phyloP scores from a whole-genome alignment of 1,140 invertebrate genomes.

The Pogonognathellus flavescens region DNA sequence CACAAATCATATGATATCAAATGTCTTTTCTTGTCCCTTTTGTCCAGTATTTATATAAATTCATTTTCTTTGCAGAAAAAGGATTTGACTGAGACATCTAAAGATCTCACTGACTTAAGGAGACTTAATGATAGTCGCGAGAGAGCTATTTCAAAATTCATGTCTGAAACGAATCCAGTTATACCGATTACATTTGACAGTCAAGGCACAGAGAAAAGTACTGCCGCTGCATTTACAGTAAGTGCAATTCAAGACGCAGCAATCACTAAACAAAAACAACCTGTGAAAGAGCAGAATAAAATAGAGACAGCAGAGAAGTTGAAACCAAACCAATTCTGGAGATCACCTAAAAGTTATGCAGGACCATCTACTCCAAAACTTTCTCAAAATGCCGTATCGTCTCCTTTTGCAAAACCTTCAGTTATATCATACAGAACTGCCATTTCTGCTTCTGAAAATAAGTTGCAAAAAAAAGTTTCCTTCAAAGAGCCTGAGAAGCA shows the following conservation, averaged over 20 bases:
- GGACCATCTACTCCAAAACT: background rate
- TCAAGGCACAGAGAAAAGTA: background rate
- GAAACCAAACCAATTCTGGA: background rate
- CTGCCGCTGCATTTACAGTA: background rate
- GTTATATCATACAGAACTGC: too few relatives aligned
- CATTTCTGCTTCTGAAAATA: background rate
- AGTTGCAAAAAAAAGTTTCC: background rate
- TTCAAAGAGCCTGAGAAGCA: background rate
- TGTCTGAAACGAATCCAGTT: background rate
- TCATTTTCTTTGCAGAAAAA: background rate
- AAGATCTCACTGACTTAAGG: background rate
- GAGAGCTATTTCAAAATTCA: constrained; percentile 10
- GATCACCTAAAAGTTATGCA: background rate
- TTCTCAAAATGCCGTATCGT: background rate
- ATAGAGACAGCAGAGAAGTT: background rate
- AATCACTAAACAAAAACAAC: background rate
- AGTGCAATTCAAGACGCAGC: background rate
- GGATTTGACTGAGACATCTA: background rate
- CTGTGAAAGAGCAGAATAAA: background rate
- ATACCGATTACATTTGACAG: background rate
- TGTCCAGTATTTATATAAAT: background rate
- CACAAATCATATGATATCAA: too few relatives aligned
- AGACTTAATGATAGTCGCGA: background rate
- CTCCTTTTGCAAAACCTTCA: too few relatives aligned
- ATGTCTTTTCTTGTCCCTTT: too few relatives aligned